Percentiles rank a stretch among this genome's conserved stretches.
These are phyloP conservation scores for Scaeva pyrastri DNA, from an alignment of 2,888 invertebrate genomes.

Conservation along the genomic window DNA sequence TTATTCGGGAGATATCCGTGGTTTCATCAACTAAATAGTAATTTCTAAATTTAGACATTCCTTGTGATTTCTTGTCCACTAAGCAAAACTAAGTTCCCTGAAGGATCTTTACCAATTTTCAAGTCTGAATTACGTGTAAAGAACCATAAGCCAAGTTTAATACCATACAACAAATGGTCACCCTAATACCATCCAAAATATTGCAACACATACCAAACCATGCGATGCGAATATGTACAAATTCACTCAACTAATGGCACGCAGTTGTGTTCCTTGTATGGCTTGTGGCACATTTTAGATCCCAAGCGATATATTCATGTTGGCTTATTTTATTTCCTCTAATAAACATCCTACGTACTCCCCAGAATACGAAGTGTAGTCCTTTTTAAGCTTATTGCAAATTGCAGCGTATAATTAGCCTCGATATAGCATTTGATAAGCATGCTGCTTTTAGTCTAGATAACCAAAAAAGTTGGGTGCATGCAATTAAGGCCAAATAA, in stretches of 20 bases:
- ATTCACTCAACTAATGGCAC: slow-evolving; percentile 33
- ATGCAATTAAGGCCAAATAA: slow-evolving; percentile 58
- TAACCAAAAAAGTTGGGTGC: slow-evolving; percentile 35
- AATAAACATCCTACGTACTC: slow-evolving; percentile 19
- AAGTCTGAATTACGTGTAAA: too few relatives aligned
- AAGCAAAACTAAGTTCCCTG: too few relatives aligned
- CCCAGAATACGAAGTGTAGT: slow-evolving; percentile 7
- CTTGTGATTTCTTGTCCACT: too few relatives aligned
- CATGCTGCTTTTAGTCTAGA: slow-evolving; percentile 13
- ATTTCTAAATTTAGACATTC: too few relatives aligned
- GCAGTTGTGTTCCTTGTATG: slow-evolving; percentile 27
- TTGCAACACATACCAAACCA: too few relatives aligned
- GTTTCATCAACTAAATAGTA: too few relatives aligned
- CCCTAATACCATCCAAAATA: background rate
- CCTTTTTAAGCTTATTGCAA: slow-evolving; percentile 30
- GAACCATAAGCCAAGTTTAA: too few relatives aligned
- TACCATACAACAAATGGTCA: background rate
- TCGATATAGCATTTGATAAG: slow-evolving; percentile 10
- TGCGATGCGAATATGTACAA: background rate
- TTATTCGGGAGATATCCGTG: too few relatives aligned
- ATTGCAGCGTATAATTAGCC: slow-evolving; percentile 30
- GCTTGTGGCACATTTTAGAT: slow-evolving; percentile 24
- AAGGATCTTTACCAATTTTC: too few relatives aligned
- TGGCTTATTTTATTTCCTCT: slow-evolving; percentile 57
- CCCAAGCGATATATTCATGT: slow-evolving; percentile 10